Percentiles rank a stretch among this genome's conserved stretches.
These are phyloP conservation scores for Heteromyza rotundicornis DNA, from an alignment of 2,888 invertebrate species.

Conservation along the genomic window DNA sequence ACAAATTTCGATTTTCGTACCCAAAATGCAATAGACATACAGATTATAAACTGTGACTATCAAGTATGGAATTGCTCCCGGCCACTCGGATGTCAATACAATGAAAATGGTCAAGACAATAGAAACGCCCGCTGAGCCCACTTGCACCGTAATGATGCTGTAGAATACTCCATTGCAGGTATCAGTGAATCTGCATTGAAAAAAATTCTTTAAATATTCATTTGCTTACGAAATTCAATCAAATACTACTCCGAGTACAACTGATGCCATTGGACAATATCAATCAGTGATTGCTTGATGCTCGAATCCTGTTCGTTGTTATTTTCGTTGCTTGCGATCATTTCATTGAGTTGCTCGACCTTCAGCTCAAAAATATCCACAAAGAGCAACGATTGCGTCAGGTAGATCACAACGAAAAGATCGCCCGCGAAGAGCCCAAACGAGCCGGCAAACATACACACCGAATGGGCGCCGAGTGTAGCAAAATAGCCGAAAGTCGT, in stretches of 20 bases:
- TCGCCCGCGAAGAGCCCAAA: slow-evolving; percentile 42
- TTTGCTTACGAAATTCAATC: neutral
- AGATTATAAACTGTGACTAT: slow-evolving; percentile 29
- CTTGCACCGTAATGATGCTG: slow-evolving; percentile 33
- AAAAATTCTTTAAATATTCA: too few species aligned
- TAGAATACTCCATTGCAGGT: slow-evolving; percentile 30
- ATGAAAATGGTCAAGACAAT: slow-evolving; percentile 40
- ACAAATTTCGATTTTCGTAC: slow-evolving; percentile 38
- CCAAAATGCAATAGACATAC: slow-evolving; percentile 44
- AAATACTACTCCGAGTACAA: slow-evolving; percentile 19
- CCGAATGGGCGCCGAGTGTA: slow-evolving; percentile 31
- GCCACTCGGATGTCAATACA: slow-evolving; percentile 37
- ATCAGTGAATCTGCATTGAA: slow-evolving; percentile 35
- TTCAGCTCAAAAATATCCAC: slow-evolving; percentile 38
- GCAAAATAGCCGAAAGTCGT: slow-evolving; percentile 32
- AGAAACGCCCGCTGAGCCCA: slow-evolving; percentile 32
- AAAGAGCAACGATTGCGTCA: slow-evolving; percentile 35
- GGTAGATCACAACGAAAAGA: slow-evolving; percentile 30
- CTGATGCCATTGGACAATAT: slow-evolving; percentile 39
- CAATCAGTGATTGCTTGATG: slow-evolving; percentile 19
- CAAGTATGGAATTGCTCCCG: slow-evolving; percentile 37
- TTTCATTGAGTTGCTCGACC: slow-evolving; percentile 32
- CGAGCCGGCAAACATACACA: slow-evolving; percentile 25
- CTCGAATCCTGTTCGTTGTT: neutral
- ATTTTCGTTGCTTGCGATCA: neutral